phyloP scores from a whole-genome alignment of 2,797 vertebrate genomes.

The Centropyge bicolor region DNA sequence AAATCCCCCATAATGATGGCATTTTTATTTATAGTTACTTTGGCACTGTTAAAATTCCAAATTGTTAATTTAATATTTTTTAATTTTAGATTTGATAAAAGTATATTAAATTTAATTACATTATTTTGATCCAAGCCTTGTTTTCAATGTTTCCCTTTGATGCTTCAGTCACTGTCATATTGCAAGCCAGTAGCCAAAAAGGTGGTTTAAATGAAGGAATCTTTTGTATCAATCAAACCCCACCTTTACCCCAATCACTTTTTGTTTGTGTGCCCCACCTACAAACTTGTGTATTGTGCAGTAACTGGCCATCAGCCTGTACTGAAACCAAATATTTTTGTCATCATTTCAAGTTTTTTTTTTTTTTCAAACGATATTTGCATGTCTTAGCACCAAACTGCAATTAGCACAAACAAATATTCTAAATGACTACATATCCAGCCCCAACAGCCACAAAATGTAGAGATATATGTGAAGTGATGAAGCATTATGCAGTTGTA shows the following conservation, averaged over 20 bases:
- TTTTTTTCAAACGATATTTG: constrained; percentile 1
- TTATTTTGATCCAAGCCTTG: constrained; percentile 29
- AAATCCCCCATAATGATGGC: background rate
- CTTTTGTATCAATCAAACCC: constrained; percentile 2
- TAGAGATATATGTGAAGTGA: constrained; percentile 30
- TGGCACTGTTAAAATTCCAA: constrained; percentile 46
- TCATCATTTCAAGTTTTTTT: constrained; percentile 8
- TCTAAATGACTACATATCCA: constrained; percentile 7
- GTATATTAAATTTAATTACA: constrained; percentile 14
- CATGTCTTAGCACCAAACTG: constrained; percentile 10
- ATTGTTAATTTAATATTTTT: constrained; percentile 30
- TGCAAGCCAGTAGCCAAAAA: constrained; percentile 39
- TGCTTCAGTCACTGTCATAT: constrained; percentile 28
- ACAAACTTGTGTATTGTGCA: constrained; percentile 1
- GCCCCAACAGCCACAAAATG: constrained; percentile 6
- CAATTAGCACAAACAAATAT: constrained; percentile 8
- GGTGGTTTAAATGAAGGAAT: constrained; percentile 63
- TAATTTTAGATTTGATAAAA: constrained; percentile 14
- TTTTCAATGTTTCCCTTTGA: constrained; percentile 28
- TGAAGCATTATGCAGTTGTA: constrained; percentile 52
- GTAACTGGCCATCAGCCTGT: constrained; percentile 27
- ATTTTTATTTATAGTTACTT: constrained; percentile 47
- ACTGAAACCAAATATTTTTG: constrained; percentile 34
- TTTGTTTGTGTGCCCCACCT: background rate
- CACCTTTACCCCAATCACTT: background rate